Evolutionary conservation across 2,888 invertebrate species (phyloP).

Genomic region (Camponotus fellah): DNA sequence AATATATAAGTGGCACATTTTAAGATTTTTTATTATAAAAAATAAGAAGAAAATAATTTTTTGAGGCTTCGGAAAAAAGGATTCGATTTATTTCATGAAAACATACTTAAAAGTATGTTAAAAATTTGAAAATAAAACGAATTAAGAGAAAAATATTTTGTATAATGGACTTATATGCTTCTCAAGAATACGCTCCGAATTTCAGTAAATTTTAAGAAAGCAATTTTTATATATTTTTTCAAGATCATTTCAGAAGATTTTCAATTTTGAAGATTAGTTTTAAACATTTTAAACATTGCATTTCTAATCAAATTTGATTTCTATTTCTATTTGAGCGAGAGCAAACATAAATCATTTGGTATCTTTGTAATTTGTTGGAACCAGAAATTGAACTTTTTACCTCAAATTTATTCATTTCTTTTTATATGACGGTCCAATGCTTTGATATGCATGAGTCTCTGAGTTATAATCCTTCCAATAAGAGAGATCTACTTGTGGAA

Average conservation of each 20-base stretch:
- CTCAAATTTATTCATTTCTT: constrained; percentile 12
- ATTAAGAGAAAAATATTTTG: not conserved
- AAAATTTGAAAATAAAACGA: not conserved
- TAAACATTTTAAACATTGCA: not conserved
- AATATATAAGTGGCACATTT: not conserved
- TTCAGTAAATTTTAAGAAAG: not conserved
- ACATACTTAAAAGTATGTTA: not conserved
- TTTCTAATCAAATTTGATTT: not conserved
- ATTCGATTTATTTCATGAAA: not conserved
- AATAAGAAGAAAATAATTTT: not conserved
- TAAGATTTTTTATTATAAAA: not conserved
- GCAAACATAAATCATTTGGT: not conserved
- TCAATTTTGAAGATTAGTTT: not conserved
- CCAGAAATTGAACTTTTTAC: not conserved
- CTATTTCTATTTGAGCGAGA: not conserved
- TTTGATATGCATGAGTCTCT: not conserved
- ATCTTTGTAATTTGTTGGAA: not conserved
- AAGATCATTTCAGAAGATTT: not conserved
- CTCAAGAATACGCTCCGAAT: not conserved
- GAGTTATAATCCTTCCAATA: constrained; percentile 87
- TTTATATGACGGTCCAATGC: constrained; percentile 74
- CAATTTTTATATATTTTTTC: no score
- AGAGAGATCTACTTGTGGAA: constrained; percentile 89
- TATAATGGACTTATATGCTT: not conserved
- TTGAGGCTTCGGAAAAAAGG: not conserved